A percentile compares a stretch with the other conserved stretches of the same genome.
Evolutionary conservation across 2,113 vertebrate genomes (phyloP).

Genomic region (Alouatta palliata): DNA sequence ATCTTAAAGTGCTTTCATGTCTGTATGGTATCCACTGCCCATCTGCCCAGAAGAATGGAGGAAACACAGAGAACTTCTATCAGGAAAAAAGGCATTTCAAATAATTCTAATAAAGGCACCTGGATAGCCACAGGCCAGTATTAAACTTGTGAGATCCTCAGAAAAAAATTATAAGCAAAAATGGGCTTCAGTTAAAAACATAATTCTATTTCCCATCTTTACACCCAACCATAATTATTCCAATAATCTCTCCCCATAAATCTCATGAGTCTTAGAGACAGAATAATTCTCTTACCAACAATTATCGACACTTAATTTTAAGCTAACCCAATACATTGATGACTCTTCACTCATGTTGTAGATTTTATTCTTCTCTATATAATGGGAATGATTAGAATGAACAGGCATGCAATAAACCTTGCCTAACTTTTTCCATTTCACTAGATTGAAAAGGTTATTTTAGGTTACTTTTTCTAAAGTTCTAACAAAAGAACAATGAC

Average conservation of each 20-base stretch:
- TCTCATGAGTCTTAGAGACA: neutral
- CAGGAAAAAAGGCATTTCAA: neutral
- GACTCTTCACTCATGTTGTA: neutral
- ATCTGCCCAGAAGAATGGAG: neutral
- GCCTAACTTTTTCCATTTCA: neutral
- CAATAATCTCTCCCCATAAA: neutral
- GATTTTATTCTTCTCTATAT: neutral
- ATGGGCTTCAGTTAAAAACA: neutral
- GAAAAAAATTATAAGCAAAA: neutral
- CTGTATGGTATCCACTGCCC: neutral
- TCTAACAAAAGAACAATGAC: constrained; percentile 47
- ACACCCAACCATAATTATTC: neutral
- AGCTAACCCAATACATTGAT: neutral
- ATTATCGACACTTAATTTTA: neutral
- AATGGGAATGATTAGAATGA: neutral
- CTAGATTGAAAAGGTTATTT: neutral
- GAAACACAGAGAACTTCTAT: neutral
- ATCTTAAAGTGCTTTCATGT: neutral
- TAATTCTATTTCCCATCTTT: neutral
- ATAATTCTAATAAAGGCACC: neutral
- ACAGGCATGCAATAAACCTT: neutral
- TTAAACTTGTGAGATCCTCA: neutral
- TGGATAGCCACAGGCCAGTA: neutral
- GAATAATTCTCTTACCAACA: neutral
- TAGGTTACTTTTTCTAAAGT: constrained; percentile 4